These are phyloP conservation scores for Syndactyla subalaris DNA, from an alignment of 2,797 vertebrate species.

Conservation along the genomic window DNA sequence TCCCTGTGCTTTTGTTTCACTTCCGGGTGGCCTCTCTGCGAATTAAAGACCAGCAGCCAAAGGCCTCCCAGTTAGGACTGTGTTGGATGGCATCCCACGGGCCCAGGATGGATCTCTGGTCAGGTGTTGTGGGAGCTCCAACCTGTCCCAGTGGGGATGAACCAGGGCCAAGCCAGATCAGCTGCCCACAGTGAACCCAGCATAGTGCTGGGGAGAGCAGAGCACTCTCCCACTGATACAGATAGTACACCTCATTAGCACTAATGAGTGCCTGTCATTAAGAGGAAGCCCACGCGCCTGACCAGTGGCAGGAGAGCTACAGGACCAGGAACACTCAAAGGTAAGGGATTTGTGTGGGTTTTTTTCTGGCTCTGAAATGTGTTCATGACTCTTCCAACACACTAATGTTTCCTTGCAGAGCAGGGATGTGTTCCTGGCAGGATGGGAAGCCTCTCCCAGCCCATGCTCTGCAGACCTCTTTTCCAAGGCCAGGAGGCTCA, in stretches of 20 bases:
- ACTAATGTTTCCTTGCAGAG: neutral
- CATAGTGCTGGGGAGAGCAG: accelerated
- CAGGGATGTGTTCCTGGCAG: neutral
- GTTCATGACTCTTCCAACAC: neutral
- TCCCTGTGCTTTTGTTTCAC: neutral
- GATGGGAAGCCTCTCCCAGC: neutral
- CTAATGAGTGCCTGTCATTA: neutral
- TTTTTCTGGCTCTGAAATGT: neutral
- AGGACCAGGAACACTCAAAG: neutral
- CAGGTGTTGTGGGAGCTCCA: neutral
- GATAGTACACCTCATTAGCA: neutral
- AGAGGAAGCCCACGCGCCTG: neutral
- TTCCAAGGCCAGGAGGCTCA: conserved; percentile 26
- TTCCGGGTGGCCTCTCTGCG: neutral
- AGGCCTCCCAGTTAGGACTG: neutral
- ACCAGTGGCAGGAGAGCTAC: neutral
- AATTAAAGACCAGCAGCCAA: neutral
- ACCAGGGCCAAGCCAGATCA: accelerated
- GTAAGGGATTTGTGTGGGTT: neutral
- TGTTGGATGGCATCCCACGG: neutral
- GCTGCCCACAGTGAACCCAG: neutral
- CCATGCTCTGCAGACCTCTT: neutral
- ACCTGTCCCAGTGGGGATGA: accelerated
- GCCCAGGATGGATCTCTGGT: neutral
- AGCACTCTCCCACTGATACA: neutral